Base-by-base conservation (phyloP, 2,113 vertebrate species). In the Albula goreensis region DNA sequence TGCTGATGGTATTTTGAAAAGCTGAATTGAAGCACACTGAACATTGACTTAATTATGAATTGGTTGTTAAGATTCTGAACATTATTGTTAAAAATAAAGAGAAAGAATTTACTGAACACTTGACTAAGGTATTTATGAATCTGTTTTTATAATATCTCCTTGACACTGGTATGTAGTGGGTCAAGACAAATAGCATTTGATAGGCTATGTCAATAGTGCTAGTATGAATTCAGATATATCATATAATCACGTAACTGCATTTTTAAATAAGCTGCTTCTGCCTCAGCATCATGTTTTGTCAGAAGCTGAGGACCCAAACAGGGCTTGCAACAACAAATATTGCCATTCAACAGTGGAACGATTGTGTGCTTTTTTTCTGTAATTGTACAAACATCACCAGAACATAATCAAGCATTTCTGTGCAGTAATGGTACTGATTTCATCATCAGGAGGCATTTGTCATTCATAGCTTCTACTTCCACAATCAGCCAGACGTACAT, bases 341-440 rank as follows among this genome's bases (percentile, higher is more conserved):
- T 80, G 56, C 56, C 53, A 63, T 80, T 70, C 50, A 79, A 15
- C 48, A 15, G 22, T 80, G 41, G 31, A 19, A 63, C 22, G 78
- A 50, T 31, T 13, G 49, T 50, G 78, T 66, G 56, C 78, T 85
- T 85, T 60, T 60, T 49, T n/a, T 85, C 56, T 41, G 56, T 50
- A 81, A 41, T 80, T 85, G 12, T 19, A 53, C 49, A 80, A 85
- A 85, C 56, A 56, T 79, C 25, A 79, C 50, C 74, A 80, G 50
- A 80, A 56, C 31, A 19, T 80, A 63, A 63, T 85, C 52, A 80
- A 80, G 78, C 78, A 63, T 60, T 22, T 80, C 52, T 15, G 41
- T 4, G 9, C 22, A 22, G 15, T 2, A 53, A 22, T 48, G 52
- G 19, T 10, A 5, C 3, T 41, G 5, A n/a, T 17, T 83, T 15